Conservation (phyloP, 2,797 vertebrate species). For the Anguilla obscura region DNA sequence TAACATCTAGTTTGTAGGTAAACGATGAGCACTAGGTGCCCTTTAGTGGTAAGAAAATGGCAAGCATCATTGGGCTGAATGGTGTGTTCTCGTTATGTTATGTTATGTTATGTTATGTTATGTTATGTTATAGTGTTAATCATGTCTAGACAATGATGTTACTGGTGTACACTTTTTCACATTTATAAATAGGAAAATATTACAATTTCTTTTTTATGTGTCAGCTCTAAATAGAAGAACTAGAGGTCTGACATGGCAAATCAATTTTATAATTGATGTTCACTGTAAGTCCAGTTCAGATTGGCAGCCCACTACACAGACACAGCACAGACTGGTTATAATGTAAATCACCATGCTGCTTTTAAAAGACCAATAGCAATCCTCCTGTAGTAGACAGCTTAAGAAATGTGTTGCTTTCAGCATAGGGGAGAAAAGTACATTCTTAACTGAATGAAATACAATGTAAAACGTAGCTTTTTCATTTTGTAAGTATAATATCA, state of each 20-base stretch:
- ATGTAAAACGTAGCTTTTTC: too few relatives aligned
- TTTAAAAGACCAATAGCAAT: background rate
- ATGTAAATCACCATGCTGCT: background rate
- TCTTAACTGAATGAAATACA: too few relatives aligned
- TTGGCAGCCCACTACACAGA: background rate
- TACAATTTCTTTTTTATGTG: background rate
- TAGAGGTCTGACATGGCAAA: background rate
- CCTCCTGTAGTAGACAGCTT: background rate
- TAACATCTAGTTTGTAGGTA: too few relatives aligned
- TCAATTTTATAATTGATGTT: background rate
- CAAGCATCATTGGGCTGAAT: too few relatives aligned
- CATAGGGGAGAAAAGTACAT: background rate
- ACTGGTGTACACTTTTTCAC: background rate
- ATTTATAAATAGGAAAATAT: background rate
- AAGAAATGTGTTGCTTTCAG: background rate
- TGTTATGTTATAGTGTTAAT: background rate
- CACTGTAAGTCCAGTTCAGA: background rate
- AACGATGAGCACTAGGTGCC: too few relatives aligned
- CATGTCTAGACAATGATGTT: background rate
- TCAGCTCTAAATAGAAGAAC: background rate
- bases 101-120: background rate
- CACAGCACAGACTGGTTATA: background rate
- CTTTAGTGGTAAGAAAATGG: too few relatives aligned
- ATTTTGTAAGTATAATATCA: too few relatives aligned
- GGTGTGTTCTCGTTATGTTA: background rate